Conservation (phyloP, 2,113 vertebrate species). For the Myrmecophaga tridactyla region DNA sequence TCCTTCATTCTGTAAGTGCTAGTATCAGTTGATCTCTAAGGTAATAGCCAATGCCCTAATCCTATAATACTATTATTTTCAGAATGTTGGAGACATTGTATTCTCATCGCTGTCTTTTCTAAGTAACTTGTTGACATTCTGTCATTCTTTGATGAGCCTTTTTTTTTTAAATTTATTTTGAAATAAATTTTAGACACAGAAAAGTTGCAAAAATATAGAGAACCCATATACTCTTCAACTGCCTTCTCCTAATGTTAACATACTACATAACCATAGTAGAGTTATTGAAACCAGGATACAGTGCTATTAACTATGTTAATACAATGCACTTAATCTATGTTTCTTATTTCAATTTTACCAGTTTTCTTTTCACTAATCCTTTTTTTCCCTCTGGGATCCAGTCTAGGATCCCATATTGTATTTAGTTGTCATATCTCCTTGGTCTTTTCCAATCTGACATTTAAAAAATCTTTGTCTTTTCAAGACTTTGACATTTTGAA, state of each 20-base stretch:
- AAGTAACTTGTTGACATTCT: slow-evolving; percentile 29
- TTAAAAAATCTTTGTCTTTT: not conserved
- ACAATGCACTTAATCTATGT: too few relatives aligned
- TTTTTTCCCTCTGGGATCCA: not conserved
- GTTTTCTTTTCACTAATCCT: not conserved
- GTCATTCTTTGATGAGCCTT: not conserved
- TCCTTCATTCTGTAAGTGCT: not conserved
- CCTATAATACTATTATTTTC: not conserved
- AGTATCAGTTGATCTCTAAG: slow-evolving; percentile 16
- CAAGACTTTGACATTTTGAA: not conserved
- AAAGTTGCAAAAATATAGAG: slow-evolving; percentile 6
- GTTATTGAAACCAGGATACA: not conserved
- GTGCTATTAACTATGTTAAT: too few relatives aligned
- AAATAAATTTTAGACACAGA: slow-evolving; percentile 2
- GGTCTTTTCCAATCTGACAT: not conserved
- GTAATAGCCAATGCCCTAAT: not conserved
- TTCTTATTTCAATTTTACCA: not conserved
- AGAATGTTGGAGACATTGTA: not conserved
- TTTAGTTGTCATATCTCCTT: not conserved
- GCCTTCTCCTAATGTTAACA: not conserved
- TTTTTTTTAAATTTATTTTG: not conserved
- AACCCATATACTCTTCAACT: not conserved
- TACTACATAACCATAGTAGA: not conserved
- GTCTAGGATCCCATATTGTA: not conserved
- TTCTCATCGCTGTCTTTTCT: not conserved